Evolutionary conservation across 1,140 invertebrate genomes (phyloP).

Genomic region (Brachionus calyciflorus): DNA sequence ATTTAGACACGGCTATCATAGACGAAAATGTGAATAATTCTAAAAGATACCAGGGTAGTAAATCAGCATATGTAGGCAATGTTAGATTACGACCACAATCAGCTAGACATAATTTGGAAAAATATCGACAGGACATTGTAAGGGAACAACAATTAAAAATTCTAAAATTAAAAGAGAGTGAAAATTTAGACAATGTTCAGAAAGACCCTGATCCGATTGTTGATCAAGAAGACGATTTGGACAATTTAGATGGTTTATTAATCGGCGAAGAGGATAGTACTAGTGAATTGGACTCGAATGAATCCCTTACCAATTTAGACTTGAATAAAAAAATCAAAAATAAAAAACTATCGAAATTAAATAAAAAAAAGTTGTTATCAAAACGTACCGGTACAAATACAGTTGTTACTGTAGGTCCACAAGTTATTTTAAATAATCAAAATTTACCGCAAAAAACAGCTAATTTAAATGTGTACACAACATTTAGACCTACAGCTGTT

Average conservation of each 20-base stretch:
- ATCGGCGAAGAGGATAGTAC: conserved; percentile 18
- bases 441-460: conserved; percentile 5
- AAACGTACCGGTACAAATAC: not conserved
- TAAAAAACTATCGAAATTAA: not conserved
- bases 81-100: not conserved
- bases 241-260: conserved; percentile 18
- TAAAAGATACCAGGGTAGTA: not conserved
- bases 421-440: not conserved
- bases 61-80: conserved; percentile 20
- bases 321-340: not conserved
- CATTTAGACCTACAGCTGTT: conserved; percentile 39
- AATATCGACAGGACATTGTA: not conserved
- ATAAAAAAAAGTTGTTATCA: conserved; percentile 13
- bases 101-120: conserved; percentile 21
- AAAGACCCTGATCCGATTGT: not conserved
- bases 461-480: conserved; percentile 16
- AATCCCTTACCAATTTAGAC: not conserved
- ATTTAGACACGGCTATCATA: too few relatives aligned
- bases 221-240: conserved; percentile 9
- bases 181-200: not conserved
- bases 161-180: not conserved
- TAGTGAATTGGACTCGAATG: conserved; percentile 25
- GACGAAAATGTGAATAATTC: not conserved
- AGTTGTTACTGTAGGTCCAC: not conserved
- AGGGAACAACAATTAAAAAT: not conserved